Percentiles rank a stretch among this genome's conserved stretches.
Conservation (phyloP, 64 coral and sea anemone genomes). For the Pocillopora damicornis region DNA sequence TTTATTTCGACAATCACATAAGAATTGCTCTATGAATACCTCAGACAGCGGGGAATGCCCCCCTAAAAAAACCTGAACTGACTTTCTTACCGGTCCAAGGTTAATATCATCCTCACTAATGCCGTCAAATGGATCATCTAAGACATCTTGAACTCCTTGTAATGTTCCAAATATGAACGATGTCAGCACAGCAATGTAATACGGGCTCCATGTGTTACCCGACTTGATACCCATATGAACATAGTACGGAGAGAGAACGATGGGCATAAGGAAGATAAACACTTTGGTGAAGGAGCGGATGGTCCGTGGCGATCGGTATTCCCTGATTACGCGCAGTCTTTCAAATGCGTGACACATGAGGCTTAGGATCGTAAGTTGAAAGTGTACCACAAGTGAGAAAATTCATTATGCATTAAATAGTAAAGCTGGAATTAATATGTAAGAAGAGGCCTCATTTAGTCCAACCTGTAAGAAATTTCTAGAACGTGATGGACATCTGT, state of each 20-base stretch:
- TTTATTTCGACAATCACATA: too few relatives aligned
- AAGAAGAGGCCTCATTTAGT: too few relatives aligned
- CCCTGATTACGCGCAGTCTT: constrained; percentile 81
- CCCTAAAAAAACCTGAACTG: too few relatives aligned
- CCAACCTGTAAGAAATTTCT: too few relatives aligned
- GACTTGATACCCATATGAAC: constrained; percentile 80
- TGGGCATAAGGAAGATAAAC: constrained; percentile 95
- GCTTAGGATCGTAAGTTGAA: constrained; percentile 33
- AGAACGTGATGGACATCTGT: too few relatives aligned
- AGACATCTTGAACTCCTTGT: constrained; percentile 92
- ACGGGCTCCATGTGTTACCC: constrained; percentile 75
- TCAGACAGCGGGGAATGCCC: too few relatives aligned
- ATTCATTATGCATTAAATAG: too few relatives aligned
- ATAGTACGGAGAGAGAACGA: constrained; percentile 92
- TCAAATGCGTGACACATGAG: constrained; percentile 98
- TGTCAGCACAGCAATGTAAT: constrained; percentile 76
- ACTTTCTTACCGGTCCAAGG: constrained; percentile 63
- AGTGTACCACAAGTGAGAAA: too few relatives aligned
- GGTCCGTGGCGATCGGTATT: constrained; percentile 91
- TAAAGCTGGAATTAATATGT: too few relatives aligned
- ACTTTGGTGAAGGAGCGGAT: constrained; percentile 97
- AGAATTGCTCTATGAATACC: too few relatives aligned
- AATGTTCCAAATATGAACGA: constrained; percentile 92
- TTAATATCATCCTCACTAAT: constrained; percentile 97
- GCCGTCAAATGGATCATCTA: constrained; percentile 96